Base-by-base conservation (phyloP, 2,797 vertebrate genomes). In the Myotis planiceps region DNA sequence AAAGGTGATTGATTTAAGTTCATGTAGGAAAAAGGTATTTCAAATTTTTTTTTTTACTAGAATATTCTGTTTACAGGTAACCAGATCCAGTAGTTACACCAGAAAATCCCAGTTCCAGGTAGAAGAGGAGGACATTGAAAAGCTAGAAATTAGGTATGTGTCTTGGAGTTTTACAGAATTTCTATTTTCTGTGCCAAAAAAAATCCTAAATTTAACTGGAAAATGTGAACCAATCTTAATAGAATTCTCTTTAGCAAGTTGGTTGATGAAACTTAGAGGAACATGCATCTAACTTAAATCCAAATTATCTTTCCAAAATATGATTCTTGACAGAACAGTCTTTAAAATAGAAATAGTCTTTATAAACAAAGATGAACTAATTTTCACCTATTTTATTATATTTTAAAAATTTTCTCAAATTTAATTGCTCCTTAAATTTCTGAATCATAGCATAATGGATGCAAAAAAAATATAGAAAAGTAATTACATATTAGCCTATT, bases 51-150 rank as follows among this genome's bases (percentile, higher is more conserved):
- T 78, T 68, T 94, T 90, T 68, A 95, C 87, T 94, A 65, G 85
- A 92, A 69, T 88, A 76, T 60, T 93, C 96, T 88, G 15, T 97
- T 95, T 83, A 65, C 97, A 99, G 99, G 99, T 99, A 96, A 99
- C 99, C 69, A 99, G 99, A 87, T 99, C 99, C 95, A 99, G 99
- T 98, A 99, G 99, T 98, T 99, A 99, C 95, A 99, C 99, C 58
- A 99, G 99, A 97, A 99, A 99, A 97, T 99, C 99, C 72, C 98
- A 99, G 97, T 99, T 99, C 98, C 99, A 99, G 86, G 99, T 99
- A 90, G 99, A 99, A 98, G 99, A 99, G 96, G 99, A 99, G 94
- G 99, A 99, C 98, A 99, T 99, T 92, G 99, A 99, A 98, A 99
- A 99, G 98, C 98, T 99, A 72, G 99, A 99, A 99, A 99, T 99